phyloP scores from a whole-genome alignment of 23 tunicate species.

The Oikopleura albicans region DNA sequence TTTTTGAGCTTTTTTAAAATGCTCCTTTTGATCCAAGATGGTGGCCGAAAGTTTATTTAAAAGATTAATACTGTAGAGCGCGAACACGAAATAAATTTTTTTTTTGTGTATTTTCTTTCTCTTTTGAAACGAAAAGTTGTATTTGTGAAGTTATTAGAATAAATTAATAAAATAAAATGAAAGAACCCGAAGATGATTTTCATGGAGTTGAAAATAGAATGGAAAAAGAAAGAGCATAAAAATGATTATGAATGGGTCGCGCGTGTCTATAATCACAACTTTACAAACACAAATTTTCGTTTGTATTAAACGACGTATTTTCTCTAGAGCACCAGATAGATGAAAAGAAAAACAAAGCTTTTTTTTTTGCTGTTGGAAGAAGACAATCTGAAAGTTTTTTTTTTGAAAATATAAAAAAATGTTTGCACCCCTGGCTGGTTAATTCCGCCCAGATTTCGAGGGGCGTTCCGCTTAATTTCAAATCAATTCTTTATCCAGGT shows the following conservation, averaged over 20 bases:
- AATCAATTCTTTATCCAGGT: neutral
- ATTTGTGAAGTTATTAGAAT: no score
- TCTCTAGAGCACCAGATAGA: neutral
- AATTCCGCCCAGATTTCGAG: neutral
- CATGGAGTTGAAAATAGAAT: no score
- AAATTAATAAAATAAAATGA: no score
- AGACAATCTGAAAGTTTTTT: neutral
- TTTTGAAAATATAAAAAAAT: no score
- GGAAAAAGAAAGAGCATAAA: neutral
- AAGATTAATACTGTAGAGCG: no score
- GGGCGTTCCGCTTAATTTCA: neutral
- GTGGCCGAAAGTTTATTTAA: neutral
- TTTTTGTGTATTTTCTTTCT: no score
- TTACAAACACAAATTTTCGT: neutral
- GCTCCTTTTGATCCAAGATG: no score
- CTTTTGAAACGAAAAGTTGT: no score
- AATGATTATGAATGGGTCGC: neutral
- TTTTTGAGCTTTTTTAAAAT: no score
- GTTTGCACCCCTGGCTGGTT: neutral
- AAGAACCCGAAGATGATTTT: neutral
- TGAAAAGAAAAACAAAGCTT: neutral
- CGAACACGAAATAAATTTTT: no score
- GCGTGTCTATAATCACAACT: neutral
- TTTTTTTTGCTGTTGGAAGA: no score
- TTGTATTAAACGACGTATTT: neutral